A percentile compares a stretch with the other conserved stretches of the same genome.
Conservation (phyloP, 2,113 vertebrate genomes). For the Phalacrocorax brasilianus region DNA sequence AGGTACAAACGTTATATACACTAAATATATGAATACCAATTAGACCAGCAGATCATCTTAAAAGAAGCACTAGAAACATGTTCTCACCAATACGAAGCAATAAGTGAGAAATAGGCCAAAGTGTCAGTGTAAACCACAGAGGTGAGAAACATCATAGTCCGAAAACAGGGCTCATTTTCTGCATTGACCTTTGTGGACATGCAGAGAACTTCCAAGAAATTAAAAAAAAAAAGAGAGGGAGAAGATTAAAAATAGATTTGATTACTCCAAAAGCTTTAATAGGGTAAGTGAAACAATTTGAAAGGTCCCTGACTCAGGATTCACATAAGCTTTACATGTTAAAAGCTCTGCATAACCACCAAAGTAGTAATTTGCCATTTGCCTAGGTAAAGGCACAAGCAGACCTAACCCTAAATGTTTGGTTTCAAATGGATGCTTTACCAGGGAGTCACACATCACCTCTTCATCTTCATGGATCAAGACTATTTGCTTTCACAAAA, state of each 20-base stretch:
- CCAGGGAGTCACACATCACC: background rate
- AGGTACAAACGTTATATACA: background rate
- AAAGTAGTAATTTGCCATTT: background rate
- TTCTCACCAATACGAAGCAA: background rate
- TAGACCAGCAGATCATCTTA: background rate
- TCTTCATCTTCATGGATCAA: background rate
- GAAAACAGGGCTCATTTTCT: background rate
- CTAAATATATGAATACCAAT: constrained; percentile 15
- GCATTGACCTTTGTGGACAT: background rate
- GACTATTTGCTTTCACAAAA: background rate
- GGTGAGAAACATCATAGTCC: background rate
- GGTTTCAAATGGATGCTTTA: background rate
- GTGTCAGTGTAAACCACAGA: background rate
- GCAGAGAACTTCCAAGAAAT: background rate
- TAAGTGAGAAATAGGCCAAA: background rate
- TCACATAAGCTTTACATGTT: background rate
- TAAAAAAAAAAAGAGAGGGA: accelerated
- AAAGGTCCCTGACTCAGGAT: background rate
- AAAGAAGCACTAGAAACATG: background rate
- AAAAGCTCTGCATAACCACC: background rate
- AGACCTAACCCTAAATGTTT: background rate
- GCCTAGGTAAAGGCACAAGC: background rate
- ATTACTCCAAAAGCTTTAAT: background rate
- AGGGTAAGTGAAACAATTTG: background rate
- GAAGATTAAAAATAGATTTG: background rate